Evolutionary conservation across 2,113 vertebrate genomes (phyloP).

Genomic region (Rhagologus leucostigma): DNA sequence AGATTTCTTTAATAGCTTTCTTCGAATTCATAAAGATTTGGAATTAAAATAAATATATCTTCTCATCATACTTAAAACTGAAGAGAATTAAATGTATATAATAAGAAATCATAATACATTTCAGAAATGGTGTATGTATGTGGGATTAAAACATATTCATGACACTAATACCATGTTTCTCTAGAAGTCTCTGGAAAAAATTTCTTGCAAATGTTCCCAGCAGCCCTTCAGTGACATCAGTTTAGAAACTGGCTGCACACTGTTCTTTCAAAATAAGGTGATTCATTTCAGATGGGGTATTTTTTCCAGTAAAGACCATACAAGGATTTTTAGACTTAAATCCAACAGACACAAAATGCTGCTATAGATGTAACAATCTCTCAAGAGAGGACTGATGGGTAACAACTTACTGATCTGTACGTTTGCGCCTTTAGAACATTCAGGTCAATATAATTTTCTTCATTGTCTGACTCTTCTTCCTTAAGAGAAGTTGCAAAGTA

Average conservation of each 20-base stretch:
- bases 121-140: neutral
- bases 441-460: constrained; percentile 89
- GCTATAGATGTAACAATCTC: neutral
- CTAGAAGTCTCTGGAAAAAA: neutral
- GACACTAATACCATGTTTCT: neutral
- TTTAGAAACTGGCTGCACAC: neutral
- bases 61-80: neutral
- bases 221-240: neutral
- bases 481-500: constrained; percentile 61
- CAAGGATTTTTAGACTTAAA: neutral
- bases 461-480: constrained; percentile 89
- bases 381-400: neutral
- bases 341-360: neutral
- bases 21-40: neutral
- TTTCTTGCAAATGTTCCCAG: neutral
- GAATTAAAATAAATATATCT: neutral
- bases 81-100: neutral
- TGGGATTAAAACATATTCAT: neutral
- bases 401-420: constrained; percentile 73
- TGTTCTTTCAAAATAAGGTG: neutral
- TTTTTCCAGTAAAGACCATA: neutral
- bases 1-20: neutral
- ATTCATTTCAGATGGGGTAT: neutral
- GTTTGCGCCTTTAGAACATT: constrained; percentile 85
- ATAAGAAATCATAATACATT: neutral